Conservation (phyloP, 53 echinoderm and acorn worm genomes). For the Holothuria scabra region DNA sequence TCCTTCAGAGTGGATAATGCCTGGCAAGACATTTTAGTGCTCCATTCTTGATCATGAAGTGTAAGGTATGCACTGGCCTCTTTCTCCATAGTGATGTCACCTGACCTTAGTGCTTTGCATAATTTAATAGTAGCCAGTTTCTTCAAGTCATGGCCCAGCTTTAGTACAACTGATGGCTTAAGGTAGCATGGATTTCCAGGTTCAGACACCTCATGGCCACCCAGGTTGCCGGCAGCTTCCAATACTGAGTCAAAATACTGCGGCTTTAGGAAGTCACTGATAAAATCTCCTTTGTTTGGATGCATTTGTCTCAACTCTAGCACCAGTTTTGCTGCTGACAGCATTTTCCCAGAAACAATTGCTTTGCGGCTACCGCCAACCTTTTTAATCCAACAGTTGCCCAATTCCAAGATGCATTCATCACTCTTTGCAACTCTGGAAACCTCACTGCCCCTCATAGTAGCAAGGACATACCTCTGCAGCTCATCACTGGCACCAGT, state of each 20-base stretch:
- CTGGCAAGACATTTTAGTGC: no score
- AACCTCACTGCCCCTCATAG: slow-evolving; percentile 49
- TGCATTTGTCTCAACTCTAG: slow-evolving; percentile 51
- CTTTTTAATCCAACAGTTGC: slow-evolving; percentile 55
- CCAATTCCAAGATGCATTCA: slow-evolving; percentile 60
- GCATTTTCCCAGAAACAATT: slow-evolving; percentile 62
- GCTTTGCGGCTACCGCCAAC: slow-evolving; percentile 38
- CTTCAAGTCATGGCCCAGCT: slow-evolving; percentile 40
- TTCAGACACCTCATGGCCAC: slow-evolving; percentile 45
- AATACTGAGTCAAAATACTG: slow-evolving; percentile 56
- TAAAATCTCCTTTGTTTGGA: slow-evolving; percentile 39
- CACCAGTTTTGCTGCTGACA: slow-evolving; percentile 51
- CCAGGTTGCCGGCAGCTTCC: slow-evolving; percentile 56
- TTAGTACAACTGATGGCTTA: slow-evolving; percentile 41
- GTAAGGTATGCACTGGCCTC: no score
- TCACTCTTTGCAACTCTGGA: slow-evolving; percentile 62
- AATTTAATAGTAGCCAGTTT: slow-evolving; percentile 60
- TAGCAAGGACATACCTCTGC: slow-evolving; percentile 55
- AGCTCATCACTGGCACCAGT: slow-evolving; percentile 50
- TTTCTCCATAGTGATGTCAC: no score
- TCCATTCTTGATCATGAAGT: no score
- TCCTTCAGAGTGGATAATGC: no score
- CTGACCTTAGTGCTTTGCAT: slow-evolving; percentile 24
- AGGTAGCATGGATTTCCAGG: slow-evolving; percentile 31
- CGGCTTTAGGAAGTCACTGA: slow-evolving; percentile 65